Evolutionary conservation across 2,113 vertebrate genomes (phyloP).

Genomic region (Catharus minimus): DNA sequence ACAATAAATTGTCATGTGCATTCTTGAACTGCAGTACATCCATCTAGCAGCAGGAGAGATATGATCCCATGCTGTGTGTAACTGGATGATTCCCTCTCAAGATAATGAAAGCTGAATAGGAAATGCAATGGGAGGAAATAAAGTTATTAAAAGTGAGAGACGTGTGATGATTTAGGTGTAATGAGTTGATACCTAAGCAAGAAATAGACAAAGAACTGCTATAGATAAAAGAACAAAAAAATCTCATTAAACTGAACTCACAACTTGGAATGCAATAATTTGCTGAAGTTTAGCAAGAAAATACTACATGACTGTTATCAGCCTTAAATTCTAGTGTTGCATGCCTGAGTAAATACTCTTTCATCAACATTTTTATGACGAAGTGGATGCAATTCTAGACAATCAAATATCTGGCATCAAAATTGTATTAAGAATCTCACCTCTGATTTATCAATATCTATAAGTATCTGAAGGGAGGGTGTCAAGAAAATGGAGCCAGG

Average conservation of each 20-base stretch:
- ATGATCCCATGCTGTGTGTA: constrained; percentile 59
- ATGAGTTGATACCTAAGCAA: constrained; percentile 41
- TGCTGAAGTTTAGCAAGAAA: not conserved
- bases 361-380: not conserved
- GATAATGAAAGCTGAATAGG: constrained; percentile 72
- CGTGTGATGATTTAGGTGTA: constrained; percentile 60
- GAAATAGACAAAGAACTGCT: constrained; percentile 9
- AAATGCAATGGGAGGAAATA: constrained; percentile 36
- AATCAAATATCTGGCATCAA: not conserved
- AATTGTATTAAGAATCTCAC: not conserved
- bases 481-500: not conserved
- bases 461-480: not conserved
- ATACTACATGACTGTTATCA: not conserved
- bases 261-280: not conserved
- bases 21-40: constrained; percentile 60
- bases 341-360: not conserved
- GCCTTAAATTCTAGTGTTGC: not conserved
- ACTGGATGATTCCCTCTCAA: constrained; percentile 65
- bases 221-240: not conserved
- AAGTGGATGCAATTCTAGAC: not conserved
- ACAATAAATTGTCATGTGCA: constrained; percentile 47
- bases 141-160: constrained; percentile 65
- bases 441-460: not conserved
- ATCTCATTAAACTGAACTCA: constrained; percentile 10
- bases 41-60: constrained; percentile 68